phyloP scores from a whole-genome alignment of 2,113 vertebrate genomes.

The Lycaon pictus region DNA sequence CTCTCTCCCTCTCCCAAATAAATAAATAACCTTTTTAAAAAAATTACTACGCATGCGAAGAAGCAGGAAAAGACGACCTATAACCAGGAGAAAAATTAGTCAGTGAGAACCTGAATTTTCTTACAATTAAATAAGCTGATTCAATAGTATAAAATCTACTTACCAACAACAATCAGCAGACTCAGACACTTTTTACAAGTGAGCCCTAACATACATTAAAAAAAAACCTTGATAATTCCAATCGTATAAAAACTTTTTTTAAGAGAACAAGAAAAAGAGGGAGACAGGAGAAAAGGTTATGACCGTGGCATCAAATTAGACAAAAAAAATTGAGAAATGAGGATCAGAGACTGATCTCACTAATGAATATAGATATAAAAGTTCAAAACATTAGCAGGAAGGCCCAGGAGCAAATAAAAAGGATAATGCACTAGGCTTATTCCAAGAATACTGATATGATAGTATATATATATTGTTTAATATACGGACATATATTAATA shows the following conservation, averaged over 20 bases:
- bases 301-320: neutral
- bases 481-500: fast-evolving
- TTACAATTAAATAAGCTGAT: neutral
- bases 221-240: neutral
- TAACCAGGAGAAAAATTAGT: neutral
- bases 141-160: neutral
- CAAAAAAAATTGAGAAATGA: neutral
- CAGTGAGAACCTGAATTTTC: neutral
- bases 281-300: neutral
- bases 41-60: neutral
- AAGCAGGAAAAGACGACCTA: neutral
- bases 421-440: too few species aligned
- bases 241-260: neutral
- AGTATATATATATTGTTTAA: too few species aligned
- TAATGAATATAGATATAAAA: neutral
- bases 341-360: neutral
- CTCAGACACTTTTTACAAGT: neutral
- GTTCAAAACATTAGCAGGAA: neutral
- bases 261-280: neutral
- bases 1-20: neutral
- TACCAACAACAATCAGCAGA: neutral
- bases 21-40: neutral
- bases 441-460: neutral
- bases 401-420: neutral
- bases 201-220: neutral